phyloP scores from a whole-genome alignment of 2,113 vertebrate genomes.

The Peucedramus taeniatus region DNA sequence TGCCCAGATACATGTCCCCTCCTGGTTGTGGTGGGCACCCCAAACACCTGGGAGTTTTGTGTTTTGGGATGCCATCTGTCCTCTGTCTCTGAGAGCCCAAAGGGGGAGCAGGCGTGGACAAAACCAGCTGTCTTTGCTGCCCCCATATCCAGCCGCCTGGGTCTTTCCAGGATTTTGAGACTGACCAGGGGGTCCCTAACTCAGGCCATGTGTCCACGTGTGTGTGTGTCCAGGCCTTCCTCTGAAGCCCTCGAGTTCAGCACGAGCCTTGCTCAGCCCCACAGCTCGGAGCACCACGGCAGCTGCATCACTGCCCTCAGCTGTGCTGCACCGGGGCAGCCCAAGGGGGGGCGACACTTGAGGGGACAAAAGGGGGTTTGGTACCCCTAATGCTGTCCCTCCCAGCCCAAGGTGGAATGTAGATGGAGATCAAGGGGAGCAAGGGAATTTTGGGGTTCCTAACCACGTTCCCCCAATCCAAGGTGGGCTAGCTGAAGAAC shows the following conservation, averaged over 20 bases:
- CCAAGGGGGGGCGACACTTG: fast-evolving
- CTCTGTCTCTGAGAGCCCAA: not conserved
- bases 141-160: not conserved
- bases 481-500: not conserved
- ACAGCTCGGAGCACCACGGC: fast-evolving
- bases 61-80: not conserved
- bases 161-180: not conserved
- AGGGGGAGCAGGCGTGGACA: not conserved
- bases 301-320: not conserved
- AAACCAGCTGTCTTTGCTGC: not conserved
- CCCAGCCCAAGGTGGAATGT: not conserved
- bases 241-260: not conserved
- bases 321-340: not conserved
- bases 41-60: not conserved
- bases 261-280: not conserved
- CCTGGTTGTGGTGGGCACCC: not conserved
- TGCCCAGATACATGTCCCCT: not conserved
- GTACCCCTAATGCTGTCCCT: not conserved
- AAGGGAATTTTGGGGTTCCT: not conserved
- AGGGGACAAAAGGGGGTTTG: fast-evolving
- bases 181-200: not conserved
- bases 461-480: not conserved
- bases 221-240: not conserved
- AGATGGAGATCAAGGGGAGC: too few relatives aligned
- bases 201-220: not conserved